Conservation (phyloP, 1,140 invertebrate genomes). For the Saccostrea cuccullata region DNA sequence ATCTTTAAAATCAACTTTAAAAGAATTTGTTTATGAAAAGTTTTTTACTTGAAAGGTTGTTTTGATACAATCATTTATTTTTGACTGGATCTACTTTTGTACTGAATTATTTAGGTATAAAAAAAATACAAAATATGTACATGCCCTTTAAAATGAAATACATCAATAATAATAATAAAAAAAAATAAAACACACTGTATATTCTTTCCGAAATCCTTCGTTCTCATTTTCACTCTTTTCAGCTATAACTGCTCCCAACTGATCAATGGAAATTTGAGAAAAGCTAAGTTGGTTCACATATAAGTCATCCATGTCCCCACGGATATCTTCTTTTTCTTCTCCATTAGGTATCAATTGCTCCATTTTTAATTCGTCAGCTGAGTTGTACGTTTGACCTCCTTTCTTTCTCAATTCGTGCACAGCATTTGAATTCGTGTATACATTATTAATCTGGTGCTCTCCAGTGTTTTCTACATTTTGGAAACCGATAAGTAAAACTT, state of each 20-base stretch:
- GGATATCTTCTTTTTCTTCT: background rate
- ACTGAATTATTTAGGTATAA: too few relatives aligned
- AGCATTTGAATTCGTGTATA: background rate
- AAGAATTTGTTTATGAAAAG: too few relatives aligned
- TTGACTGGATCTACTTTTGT: too few relatives aligned
- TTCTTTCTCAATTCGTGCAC: background rate
- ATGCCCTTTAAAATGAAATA: too few relatives aligned
- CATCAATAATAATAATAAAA: background rate
- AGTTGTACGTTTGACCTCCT: background rate
- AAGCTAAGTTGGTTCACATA: background rate
- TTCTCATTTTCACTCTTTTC: background rate
- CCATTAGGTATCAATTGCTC: background rate
- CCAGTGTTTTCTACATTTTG: background rate
- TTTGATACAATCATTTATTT: too few relatives aligned
- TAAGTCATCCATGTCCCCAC: background rate
- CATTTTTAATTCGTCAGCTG: background rate
- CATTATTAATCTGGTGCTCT: background rate
- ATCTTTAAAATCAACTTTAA: too few relatives aligned
- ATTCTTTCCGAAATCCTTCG: background rate
- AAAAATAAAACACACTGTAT: background rate
- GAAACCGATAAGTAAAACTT: too few relatives aligned
- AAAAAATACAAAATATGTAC: too few relatives aligned
- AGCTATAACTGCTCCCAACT: background rate
- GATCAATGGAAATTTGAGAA: background rate
- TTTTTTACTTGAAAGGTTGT: too few relatives aligned